Base-by-base conservation (phyloP, 2,888 invertebrate genomes). In the Himalopsyche kuldschensis region DNA sequence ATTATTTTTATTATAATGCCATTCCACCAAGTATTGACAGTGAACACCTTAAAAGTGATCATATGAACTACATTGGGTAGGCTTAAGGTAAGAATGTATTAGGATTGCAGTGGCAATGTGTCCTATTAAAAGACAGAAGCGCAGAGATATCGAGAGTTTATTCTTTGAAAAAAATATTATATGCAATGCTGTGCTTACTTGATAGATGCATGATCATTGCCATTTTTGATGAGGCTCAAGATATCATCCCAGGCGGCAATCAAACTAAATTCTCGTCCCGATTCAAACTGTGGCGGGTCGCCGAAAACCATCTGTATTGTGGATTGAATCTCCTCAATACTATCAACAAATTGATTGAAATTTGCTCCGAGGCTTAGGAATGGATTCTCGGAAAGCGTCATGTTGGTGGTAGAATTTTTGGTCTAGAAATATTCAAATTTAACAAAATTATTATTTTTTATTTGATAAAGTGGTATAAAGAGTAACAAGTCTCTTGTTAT, bases 341-440 rank as follows among this genome's bases (percentile, higher is more conserved):
- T 90, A 0, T 88, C 88, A 3, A 91, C 80, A 10, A 91, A 85
- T 0, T 88, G 85, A 27, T 90, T 89, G 79, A 92, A 90, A 0
- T 89, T 89, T 3, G 88, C 82, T 0, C 90, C 90, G 32, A 91
- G 89, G 69, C 90, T 90, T 0, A 92, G 90, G 83, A 90, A 90
- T 0, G 91, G 87, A 69, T 92, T 89, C 0, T 89, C 88, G 0
- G 89, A 86, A 88, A 0, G 46, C 4, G 32, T 46, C 1, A 24
- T 30, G 32, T 55, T 35, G 0, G 47, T 27, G 15, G 81, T 77
- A 32, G 20, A 27, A 31, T 79, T 84, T 27, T 46, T 84, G 75
- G 78, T 80, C 83, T 85, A 41, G 41, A 81, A 84, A 76, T 75
- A 85, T 84, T 47, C 30, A 78, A 79, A 46, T 20, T 10, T 2